Percentiles rank a stretch among this genome's conserved stretches.
Evolutionary conservation across 2,888 invertebrate species (phyloP).

Genomic region (Ashinkailepas kermadecensis): DNA sequence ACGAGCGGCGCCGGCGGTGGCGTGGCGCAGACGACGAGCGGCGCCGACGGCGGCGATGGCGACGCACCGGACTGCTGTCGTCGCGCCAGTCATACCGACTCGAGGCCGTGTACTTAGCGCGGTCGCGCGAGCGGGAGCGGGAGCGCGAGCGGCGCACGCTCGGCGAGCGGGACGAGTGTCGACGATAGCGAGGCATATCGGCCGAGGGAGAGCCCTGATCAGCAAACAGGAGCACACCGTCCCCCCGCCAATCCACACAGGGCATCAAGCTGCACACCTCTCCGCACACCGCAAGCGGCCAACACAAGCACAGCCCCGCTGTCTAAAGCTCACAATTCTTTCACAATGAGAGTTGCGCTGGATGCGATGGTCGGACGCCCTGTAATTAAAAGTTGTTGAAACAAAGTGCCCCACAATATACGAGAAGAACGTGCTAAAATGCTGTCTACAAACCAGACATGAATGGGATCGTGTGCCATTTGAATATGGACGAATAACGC

Average conservation of each 20-base stretch:
- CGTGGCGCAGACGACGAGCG: constrained; percentile 1
- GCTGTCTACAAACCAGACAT: no score
- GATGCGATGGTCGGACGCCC: background rate
- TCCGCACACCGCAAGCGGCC: background rate
- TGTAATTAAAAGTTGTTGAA: constrained; percentile 6
- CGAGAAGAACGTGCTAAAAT: no score
- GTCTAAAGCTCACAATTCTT: background rate
- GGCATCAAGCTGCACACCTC: background rate
- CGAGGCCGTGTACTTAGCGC: no score
- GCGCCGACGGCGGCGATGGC: background rate
- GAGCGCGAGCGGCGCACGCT: background rate
- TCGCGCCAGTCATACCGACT: background rate
- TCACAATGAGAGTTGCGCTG: background rate
- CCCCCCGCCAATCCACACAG: constrained; percentile 4
- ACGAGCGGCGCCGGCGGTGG: background rate
- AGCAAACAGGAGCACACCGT: background rate
- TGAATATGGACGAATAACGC: no score
- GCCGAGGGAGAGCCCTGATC: background rate
- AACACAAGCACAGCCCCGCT: background rate
- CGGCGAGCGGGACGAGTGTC: constrained; percentile 5
- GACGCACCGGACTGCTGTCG: background rate
- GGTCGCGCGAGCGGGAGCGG: background rate
- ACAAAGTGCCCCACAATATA: background rate
- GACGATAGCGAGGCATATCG: constrained; percentile 2
- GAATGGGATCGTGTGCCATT: no score